Conservation (phyloP, 2,888 invertebrate species). For the Anagyrus pseudococci region DNA sequence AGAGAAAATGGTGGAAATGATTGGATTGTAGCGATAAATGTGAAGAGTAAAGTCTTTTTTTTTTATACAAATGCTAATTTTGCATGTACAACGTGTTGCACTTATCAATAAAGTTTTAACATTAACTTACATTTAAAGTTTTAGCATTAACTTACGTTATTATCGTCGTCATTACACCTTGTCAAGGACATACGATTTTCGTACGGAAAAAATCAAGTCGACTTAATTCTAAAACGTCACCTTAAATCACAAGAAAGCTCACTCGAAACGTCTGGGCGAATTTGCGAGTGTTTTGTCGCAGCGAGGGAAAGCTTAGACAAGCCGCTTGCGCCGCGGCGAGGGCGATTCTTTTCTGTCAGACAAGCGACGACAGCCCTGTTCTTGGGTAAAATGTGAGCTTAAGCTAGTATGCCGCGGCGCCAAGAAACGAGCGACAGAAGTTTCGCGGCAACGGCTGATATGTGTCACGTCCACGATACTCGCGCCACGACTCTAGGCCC, state of each 20-base stretch:
- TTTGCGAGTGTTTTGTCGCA: constrained; percentile 8
- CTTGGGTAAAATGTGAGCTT: constrained; percentile 48
- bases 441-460: constrained; percentile 54
- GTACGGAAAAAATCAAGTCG: too few species aligned
- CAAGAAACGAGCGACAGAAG: constrained; percentile 51
- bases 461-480: constrained; percentile 58
- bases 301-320: constrained; percentile 3
- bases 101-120: too few species aligned
- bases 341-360: constrained; percentile 4
- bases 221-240: neutral
- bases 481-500: constrained; percentile 36
- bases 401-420: constrained; percentile 44
- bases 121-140: too few species aligned
- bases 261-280: neutral
- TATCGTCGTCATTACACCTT: too few species aligned
- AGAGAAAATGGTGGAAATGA: too few species aligned
- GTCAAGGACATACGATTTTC: too few species aligned
- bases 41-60: too few species aligned
- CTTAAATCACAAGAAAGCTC: neutral
- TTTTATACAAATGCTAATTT: too few species aligned
- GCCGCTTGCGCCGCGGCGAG: neutral
- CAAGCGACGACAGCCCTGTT: neutral
- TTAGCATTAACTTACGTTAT: too few species aligned
- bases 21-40: too few species aligned
- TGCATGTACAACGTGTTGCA: too few species aligned